Conservation (phyloP, 2,888 invertebrate genomes). For the Drosophila anceps region DNA sequence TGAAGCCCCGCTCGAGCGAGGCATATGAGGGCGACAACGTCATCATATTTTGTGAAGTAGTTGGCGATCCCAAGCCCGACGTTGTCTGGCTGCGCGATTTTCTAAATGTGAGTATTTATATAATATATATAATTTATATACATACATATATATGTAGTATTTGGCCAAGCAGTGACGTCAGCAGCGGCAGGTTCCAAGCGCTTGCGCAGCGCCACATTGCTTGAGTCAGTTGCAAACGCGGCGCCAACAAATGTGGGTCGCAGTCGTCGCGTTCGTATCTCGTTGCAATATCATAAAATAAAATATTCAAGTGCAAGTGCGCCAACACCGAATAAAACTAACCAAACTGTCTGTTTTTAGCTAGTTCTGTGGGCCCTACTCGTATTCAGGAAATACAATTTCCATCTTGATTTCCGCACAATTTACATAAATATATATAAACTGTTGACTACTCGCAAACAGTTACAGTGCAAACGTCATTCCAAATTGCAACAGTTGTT, state of each 20-base stretch:
- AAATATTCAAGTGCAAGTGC: constrained; percentile 61
- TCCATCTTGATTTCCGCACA: constrained; percentile 51
- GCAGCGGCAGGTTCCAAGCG: constrained; percentile 28
- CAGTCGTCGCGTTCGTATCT: constrained; percentile 30
- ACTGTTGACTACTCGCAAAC: constrained; percentile 17
- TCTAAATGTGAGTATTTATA: constrained; percentile 89
- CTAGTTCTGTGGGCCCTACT: constrained; percentile 53
- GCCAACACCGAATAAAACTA: constrained; percentile 47
- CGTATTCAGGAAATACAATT: constrained; percentile 50
- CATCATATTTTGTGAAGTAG: constrained; percentile 94
- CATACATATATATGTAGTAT: neutral
- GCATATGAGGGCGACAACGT: constrained; percentile 95
- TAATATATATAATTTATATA: constrained; percentile 27
- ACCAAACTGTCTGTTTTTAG: constrained; percentile 9
- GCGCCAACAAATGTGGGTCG: constrained; percentile 78
- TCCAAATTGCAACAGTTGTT: constrained; percentile 64
- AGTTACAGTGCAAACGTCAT: constrained; percentile 28
- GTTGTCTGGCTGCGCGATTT: constrained; percentile 95
- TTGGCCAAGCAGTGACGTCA: constrained; percentile 54
- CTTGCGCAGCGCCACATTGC: constrained; percentile 41
- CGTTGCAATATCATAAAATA: constrained; percentile 40
- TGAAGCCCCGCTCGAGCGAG: constrained; percentile 92
- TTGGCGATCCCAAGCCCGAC: constrained; percentile 95
- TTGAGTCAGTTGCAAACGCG: constrained; percentile 65
- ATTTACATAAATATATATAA: constrained; percentile 42